A percentile compares a stretch with the other conserved stretches of the same genome.
Evolutionary conservation across 2,797 vertebrate genomes (phyloP).

Genomic region (Cryptoprocta ferox): DNA sequence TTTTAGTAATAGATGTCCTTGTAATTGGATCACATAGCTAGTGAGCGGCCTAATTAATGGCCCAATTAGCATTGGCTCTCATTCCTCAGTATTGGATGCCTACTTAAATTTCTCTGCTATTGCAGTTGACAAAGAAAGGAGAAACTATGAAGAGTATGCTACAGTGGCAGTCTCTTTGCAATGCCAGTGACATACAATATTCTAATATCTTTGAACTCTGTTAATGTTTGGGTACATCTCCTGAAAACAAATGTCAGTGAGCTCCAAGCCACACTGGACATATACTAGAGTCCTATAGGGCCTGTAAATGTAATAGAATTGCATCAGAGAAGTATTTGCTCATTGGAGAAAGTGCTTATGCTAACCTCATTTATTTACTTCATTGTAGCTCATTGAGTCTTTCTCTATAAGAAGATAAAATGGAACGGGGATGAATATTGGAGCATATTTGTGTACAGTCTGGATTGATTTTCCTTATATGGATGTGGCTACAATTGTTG

Average conservation of each 20-base stretch:
- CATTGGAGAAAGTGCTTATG: not conserved
- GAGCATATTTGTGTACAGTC: not conserved
- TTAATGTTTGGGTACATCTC: not conserved
- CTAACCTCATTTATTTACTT: not conserved
- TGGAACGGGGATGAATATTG: not conserved
- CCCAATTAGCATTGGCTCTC: not conserved
- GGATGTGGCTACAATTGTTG: not conserved
- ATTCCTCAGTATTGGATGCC: not conserved
- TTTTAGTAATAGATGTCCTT: not conserved
- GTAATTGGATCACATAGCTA: not conserved
- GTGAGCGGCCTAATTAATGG: not conserved
- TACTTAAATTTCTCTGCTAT: not conserved
- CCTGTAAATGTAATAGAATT: not conserved
- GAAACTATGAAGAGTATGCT: not conserved
- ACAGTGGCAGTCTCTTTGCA: not conserved
- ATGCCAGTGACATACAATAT: not conserved
- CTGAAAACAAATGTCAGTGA: not conserved
- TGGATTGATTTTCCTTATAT: not conserved
- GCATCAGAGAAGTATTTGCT: not conserved
- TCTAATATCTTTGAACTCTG: conserved; percentile 4
- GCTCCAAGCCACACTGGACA: not conserved
- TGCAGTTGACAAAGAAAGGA: not conserved
- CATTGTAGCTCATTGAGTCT: not conserved
- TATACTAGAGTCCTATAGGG: not conserved
- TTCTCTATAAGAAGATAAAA: not conserved